A percentile compares a stretch with the other conserved stretches of the same genome.
Evolutionary conservation across 2,888 invertebrate genomes (phyloP).

Genomic region (Trichopoda pennipes): DNA sequence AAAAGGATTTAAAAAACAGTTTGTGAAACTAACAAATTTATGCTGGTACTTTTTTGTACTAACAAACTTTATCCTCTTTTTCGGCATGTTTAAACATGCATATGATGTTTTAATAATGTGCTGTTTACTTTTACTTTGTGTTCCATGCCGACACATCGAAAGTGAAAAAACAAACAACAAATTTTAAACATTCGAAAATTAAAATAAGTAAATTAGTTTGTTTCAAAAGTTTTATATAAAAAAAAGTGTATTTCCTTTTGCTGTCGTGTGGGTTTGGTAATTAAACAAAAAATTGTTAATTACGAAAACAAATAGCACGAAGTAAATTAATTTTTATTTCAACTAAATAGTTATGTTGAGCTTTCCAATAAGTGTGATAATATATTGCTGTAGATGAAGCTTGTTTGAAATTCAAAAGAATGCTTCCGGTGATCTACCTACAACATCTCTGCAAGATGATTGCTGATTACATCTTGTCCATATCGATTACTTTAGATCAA

Average conservation of each 20-base stretch:
- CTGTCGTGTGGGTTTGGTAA: not conserved
- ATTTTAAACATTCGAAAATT: slow-evolving; percentile 24
- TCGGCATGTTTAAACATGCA: slow-evolving; percentile 61
- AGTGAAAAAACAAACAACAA: not conserved
- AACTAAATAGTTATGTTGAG: no score
- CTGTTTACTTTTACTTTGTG: slow-evolving; percentile 23
- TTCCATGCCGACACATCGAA: not conserved
- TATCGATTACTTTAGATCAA: no score
- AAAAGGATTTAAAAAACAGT: slow-evolving; percentile 49
- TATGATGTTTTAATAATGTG: slow-evolving; percentile 56
- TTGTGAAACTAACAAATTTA: slow-evolving; percentile 1
- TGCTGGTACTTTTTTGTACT: not conserved
- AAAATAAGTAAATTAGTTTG: slow-evolving; percentile 41
- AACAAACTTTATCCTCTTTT: slow-evolving; percentile 37
- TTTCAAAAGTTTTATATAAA: slow-evolving; percentile 27
- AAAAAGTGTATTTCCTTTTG: not conserved
- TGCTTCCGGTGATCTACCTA: no score
- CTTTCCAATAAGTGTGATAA: no score
- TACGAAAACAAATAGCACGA: not conserved
- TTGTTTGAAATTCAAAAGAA: no score
- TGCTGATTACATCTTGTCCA: no score
- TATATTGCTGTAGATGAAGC: no score
- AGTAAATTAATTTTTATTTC: no score
- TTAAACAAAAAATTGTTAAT: not conserved
- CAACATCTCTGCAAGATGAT: no score